phyloP scores from a whole-genome alignment of 2,888 invertebrate genomes.

The Oxytorus armatus region DNA sequence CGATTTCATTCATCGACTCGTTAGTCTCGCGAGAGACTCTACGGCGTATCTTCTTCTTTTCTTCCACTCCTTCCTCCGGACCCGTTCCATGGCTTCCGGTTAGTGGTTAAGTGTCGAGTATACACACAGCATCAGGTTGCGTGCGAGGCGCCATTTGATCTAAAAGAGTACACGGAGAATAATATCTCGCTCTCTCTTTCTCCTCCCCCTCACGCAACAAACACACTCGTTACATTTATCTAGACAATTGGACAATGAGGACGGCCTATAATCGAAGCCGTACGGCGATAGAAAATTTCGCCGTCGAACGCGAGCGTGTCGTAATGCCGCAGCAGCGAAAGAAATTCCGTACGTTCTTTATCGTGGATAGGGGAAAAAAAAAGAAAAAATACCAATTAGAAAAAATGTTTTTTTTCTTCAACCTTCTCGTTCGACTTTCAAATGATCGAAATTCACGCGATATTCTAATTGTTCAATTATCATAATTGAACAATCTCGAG shows the following conservation, averaged over 20 bases:
- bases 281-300: constrained; percentile 28
- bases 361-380: background rate
- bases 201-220: background rate
- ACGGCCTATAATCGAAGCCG: constrained; percentile 44
- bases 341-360: constrained; percentile 23
- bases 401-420: background rate
- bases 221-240: constrained; percentile 55
- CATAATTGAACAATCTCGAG: background rate
- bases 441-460: constrained; percentile 7
- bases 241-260: constrained; percentile 60
- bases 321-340: constrained; percentile 7
- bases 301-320: constrained; percentile 17
- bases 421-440: background rate
- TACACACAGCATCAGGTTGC: constrained; percentile 29
- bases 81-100: background rate
- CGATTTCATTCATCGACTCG: constrained; percentile 68
- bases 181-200: too few species aligned
- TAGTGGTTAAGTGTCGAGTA: background rate
- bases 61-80: background rate
- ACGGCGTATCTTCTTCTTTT: constrained; percentile 7
- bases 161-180: constrained; percentile 19
- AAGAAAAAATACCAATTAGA: too few species aligned
- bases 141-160: constrained; percentile 26
- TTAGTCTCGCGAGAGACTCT: constrained; percentile 39
- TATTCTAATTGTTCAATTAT: background rate